Evolutionary conservation across 2,113 vertebrate genomes (phyloP).

Genomic region (Apteryx mantelli): DNA sequence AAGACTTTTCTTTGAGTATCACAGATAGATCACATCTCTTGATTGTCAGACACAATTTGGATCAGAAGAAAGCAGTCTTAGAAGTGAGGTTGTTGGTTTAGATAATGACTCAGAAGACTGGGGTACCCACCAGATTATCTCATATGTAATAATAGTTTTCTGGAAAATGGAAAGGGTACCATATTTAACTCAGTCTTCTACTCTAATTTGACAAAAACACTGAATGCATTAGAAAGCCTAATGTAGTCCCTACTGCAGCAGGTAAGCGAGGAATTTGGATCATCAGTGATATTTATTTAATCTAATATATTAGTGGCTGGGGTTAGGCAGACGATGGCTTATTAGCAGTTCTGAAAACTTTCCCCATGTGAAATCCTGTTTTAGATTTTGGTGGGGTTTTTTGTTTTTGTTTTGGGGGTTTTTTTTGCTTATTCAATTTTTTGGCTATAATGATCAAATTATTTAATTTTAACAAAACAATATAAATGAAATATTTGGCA

Average conservation of each 20-base stretch:
- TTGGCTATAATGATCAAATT: background rate
- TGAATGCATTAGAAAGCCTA: background rate
- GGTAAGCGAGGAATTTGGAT: background rate
- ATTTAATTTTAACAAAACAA: background rate
- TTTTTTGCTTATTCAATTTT: rapidly evolving
- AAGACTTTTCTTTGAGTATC: background rate
- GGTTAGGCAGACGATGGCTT: background rate
- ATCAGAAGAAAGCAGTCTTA: background rate
- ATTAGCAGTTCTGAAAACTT: background rate
- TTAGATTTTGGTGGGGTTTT: background rate
- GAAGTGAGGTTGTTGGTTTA: background rate
- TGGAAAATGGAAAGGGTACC: background rate
- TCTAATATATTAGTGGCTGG: background rate
- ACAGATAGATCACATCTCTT: background rate
- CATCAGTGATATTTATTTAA: background rate
- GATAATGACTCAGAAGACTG: background rate
- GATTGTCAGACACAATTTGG: background rate
- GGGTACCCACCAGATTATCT: background rate
- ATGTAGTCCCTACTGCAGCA: background rate
- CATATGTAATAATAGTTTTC: background rate
- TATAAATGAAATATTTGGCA: background rate
- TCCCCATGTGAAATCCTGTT: background rate
- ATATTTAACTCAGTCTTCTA: background rate
- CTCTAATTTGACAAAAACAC: background rate
- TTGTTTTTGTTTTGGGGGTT: rapidly evolving